Evolutionary conservation across 1,140 invertebrate genomes (phyloP).

Genomic region (Zaprionus inermis): DNA sequence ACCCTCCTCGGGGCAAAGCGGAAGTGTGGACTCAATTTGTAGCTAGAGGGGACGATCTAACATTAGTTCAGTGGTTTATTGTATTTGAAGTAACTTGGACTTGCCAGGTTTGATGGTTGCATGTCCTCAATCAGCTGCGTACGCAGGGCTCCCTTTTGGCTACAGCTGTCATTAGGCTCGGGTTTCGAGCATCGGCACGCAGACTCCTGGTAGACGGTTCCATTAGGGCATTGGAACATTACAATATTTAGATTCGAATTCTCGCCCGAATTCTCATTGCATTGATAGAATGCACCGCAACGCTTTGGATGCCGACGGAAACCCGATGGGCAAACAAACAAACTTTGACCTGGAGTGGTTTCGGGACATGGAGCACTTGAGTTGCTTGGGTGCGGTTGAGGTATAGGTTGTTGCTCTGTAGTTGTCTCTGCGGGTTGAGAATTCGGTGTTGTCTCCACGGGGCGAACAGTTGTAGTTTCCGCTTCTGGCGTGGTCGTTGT

Average conservation of each 20-base stretch:
- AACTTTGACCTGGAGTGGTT: conserved; percentile 88
- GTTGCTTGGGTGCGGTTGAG: conserved; percentile 49
- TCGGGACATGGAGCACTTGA: conserved; percentile 84
- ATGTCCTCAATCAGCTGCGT: conserved; percentile 85
- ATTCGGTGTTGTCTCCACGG: conserved; percentile 40
- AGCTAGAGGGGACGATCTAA: conserved; percentile 41
- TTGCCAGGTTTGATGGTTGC: conserved; percentile 84
- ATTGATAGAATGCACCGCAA: conserved; percentile 94
- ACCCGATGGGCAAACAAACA: conserved; percentile 91
- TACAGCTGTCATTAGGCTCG: conserved; percentile 54
- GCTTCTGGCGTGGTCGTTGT: conserved; percentile 10
- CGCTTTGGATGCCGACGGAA: conserved; percentile 93
- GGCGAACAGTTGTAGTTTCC: conserved; percentile 44
- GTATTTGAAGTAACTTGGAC: not conserved
- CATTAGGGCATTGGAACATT: conserved; percentile 90
- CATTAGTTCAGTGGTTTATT: not conserved
- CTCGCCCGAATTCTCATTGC: conserved; percentile 86
- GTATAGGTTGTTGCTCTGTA: conserved; percentile 70
- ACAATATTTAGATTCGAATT: conserved; percentile 89
- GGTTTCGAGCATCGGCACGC: conserved; percentile 88
- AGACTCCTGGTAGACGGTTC: conserved; percentile 90
- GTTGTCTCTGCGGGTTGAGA: conserved; percentile 23
- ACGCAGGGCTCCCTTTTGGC: conserved; percentile 33
- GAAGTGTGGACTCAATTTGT: conserved; percentile 69
- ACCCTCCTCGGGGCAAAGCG: conserved; percentile 88